A percentile compares a stretch with the other conserved stretches of the same genome.
Conservation (phyloP, 2,113 vertebrate species). For the Pelecanus crispus region DNA sequence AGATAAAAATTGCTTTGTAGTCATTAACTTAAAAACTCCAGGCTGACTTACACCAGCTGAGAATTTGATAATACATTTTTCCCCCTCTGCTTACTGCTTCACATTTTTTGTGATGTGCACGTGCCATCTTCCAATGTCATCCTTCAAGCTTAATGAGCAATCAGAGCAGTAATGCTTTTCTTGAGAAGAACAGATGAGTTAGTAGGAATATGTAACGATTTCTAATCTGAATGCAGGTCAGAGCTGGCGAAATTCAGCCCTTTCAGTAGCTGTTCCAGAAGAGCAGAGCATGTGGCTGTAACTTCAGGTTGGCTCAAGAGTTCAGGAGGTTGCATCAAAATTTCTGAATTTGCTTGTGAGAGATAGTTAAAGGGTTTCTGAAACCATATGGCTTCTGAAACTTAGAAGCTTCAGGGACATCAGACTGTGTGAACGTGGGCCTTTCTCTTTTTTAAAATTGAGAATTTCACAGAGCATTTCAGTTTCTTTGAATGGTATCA, state of each 20-base stretch:
- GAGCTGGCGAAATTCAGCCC: neutral
- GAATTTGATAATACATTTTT: neutral
- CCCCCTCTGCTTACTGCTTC: neutral
- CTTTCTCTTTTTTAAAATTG: neutral
- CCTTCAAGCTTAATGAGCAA: neutral
- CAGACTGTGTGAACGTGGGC: neutral
- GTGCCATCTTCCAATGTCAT: neutral
- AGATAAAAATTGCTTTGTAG: neutral
- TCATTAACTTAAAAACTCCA: neutral
- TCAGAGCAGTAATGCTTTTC: neutral
- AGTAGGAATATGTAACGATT: neutral
- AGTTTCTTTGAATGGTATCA: neutral
- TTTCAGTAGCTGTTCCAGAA: neutral
- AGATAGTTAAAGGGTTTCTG: neutral
- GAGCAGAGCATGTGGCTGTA: neutral
- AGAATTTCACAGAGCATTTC: neutral
- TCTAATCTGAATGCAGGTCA: neutral
- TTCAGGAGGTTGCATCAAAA: neutral
- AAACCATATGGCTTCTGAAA: neutral
- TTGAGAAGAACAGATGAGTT: neutral
- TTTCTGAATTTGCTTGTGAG: neutral
- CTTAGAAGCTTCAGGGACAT: neutral
- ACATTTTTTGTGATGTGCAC: rapidly evolving
- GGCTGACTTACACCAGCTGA: neutral
- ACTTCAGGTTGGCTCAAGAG: neutral